Conservation (phyloP, 2,113 vertebrate genomes). For the Hystrix cristata region DNA sequence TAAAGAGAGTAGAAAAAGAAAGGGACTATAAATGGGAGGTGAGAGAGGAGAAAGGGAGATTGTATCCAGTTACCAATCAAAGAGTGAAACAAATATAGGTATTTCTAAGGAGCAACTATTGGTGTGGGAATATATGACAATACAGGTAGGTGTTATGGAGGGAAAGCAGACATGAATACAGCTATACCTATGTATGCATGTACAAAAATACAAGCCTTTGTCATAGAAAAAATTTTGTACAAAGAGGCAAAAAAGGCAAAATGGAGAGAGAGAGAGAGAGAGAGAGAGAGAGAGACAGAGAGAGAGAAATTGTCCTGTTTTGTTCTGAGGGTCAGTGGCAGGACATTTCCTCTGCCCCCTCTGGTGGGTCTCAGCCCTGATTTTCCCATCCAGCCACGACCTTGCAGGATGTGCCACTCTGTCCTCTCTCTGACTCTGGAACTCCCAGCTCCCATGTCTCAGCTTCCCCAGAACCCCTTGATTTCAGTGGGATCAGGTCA, state of each 20-base stretch:
- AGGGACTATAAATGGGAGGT: too few relatives aligned
- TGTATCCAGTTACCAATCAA: background rate
- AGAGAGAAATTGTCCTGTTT: background rate
- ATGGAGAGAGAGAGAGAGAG: background rate
- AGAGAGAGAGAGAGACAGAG: background rate
- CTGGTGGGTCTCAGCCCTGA: background rate
- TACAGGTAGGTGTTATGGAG: background rate
- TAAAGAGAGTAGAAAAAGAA: too few relatives aligned
- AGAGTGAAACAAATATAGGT: background rate
- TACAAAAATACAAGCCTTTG: background rate
- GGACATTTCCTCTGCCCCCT: background rate
- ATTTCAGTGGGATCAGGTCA: background rate
- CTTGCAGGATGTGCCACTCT: background rate
- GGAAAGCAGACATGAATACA: background rate
- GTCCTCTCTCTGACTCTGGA: background rate
- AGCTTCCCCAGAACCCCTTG: background rate
- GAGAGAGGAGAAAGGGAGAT: too few relatives aligned
- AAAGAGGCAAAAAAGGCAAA: background rate
- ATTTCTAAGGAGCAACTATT: too few relatives aligned
- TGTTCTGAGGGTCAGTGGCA: background rate
- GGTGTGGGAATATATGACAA: background rate
- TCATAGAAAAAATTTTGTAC: background rate
- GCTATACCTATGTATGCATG: background rate
- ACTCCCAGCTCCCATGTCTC: background rate
- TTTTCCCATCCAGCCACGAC: background rate